Conservation (phyloP, 2,113 vertebrate genomes). For the Pogonocichla stellata region DNA sequence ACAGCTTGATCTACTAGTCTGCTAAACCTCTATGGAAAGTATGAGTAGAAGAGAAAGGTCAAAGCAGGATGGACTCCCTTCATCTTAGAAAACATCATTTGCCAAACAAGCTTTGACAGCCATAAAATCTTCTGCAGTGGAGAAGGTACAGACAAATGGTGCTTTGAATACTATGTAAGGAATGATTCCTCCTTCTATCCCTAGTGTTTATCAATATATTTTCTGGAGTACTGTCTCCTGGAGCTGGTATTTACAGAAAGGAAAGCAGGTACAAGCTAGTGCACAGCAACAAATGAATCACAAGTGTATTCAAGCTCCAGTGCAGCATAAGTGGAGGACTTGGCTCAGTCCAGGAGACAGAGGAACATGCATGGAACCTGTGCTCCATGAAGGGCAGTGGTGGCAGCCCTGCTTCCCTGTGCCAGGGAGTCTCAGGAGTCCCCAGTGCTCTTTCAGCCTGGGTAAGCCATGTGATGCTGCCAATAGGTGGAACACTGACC, state of each 20-base stretch:
- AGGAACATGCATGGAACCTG: too few relatives aligned
- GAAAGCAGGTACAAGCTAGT: background rate
- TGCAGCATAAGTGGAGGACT: too few relatives aligned
- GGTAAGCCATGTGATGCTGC: too few relatives aligned
- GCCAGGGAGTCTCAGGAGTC: too few relatives aligned
- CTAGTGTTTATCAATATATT: background rate
- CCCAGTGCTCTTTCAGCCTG: too few relatives aligned
- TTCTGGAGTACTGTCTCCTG: background rate
- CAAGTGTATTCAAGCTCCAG: too few relatives aligned
- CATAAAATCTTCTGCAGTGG: background rate
- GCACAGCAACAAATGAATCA: too few relatives aligned
- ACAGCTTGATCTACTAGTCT: background rate
- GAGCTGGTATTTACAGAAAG: background rate
- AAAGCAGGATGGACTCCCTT: background rate
- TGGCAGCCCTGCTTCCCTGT: too few relatives aligned
- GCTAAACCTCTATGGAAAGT: background rate
- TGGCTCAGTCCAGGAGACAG: too few relatives aligned
- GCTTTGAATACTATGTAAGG: background rate
- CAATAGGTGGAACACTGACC: too few relatives aligned
- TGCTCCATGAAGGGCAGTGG: too few relatives aligned
- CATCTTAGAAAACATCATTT: background rate
- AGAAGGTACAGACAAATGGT: background rate
- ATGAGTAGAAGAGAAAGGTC: background rate
- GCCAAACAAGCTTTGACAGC: background rate
- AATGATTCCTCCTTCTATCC: background rate